Evolutionary conservation across 1,140 invertebrate genomes (phyloP).

Genomic region (Pollicipes pollicipes): DNA sequence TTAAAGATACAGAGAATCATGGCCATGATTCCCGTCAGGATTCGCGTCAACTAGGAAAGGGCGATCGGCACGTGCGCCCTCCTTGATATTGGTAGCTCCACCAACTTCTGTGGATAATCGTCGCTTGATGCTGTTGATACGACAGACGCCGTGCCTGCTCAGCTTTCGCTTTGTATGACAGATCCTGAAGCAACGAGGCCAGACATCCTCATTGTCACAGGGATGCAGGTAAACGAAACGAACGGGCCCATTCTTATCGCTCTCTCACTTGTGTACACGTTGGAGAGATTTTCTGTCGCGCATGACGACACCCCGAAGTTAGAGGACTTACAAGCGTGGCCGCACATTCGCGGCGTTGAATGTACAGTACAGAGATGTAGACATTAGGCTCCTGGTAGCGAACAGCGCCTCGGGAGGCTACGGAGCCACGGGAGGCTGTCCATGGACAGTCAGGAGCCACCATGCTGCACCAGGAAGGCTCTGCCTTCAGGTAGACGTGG

Average conservation of each 20-base stretch:
- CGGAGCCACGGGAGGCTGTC: not conserved
- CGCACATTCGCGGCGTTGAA: not conserved
- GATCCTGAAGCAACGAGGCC: not conserved
- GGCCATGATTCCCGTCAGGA: not conserved
- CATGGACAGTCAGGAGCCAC: not conserved
- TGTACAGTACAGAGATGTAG: not conserved
- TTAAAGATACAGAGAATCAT: not conserved
- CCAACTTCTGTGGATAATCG: not conserved
- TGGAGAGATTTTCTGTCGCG: not conserved
- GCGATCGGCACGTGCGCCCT: not conserved
- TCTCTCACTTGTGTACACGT: not conserved
- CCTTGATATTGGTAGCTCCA: constrained; percentile 4
- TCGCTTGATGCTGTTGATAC: not conserved
- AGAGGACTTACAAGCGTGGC: not conserved
- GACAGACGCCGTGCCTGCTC: not conserved
- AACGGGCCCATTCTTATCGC: not conserved
- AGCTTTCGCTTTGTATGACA: not conserved
- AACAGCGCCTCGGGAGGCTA: not conserved
- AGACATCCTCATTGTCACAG: not conserved
- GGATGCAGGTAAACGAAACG: not conserved
- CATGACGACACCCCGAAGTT: not conserved
- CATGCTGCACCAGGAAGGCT: not conserved
- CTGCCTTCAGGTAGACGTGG: not conserved
- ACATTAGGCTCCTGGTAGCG: not conserved
- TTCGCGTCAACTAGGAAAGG: not conserved